A percentile compares a stretch with the other conserved stretches of the same genome.
phyloP scores from a whole-genome alignment of 2,113 vertebrate species.

The Eulacestoma nigropectus region DNA sequence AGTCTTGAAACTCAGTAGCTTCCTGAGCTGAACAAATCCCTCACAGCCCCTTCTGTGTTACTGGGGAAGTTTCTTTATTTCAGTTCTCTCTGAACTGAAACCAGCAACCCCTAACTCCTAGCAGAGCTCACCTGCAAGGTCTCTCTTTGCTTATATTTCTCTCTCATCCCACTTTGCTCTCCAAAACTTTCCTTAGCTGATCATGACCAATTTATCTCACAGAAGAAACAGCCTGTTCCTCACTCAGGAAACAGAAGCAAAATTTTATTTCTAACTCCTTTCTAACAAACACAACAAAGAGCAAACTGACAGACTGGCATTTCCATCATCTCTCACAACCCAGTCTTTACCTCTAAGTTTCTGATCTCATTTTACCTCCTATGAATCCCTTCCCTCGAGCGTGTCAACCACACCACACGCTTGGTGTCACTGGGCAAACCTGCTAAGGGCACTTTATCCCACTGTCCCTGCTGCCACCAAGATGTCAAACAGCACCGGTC shows the following conservation, averaged over 20 bases:
- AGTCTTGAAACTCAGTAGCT: neutral
- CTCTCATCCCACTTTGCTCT: neutral
- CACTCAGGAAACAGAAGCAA: neutral
- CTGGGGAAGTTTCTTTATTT: neutral
- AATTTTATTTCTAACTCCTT: neutral
- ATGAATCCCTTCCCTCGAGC: accelerated
- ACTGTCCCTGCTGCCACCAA: neutral
- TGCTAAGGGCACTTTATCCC: neutral
- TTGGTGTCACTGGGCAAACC: neutral
- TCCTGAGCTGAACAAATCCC: neutral
- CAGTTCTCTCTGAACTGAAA: neutral
- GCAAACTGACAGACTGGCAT: neutral
- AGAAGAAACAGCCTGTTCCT: neutral
- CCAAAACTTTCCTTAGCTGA: neutral
- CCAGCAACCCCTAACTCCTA: neutral
- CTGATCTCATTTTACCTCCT: neutral
- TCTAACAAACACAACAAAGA: neutral
- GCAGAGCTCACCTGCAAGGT: neutral
- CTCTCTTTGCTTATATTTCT: neutral
- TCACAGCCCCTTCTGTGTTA: neutral
- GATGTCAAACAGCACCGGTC: neutral
- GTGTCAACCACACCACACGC: accelerated
- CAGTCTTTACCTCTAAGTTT: neutral
- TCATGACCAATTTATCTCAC: neutral
- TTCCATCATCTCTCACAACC: neutral